Evolutionary conservation across 2,888 invertebrate genomes (phyloP), one percentile per base, ranked within the genome.

Genomic region (Agonopterix subpropinquella): DNA sequence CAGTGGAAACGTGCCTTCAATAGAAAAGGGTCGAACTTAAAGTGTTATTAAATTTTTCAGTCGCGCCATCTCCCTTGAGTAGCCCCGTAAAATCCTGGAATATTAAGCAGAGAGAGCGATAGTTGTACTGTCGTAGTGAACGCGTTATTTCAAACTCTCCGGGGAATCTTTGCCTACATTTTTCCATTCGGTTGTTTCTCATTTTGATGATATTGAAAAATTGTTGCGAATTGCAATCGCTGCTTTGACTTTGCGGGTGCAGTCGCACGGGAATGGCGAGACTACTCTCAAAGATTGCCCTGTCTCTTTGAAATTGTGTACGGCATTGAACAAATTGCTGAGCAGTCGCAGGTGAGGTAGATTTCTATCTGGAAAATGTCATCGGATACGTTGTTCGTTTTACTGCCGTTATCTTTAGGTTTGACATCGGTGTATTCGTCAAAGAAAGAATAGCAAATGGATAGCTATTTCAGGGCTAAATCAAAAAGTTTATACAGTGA

Each of bases 171-270:
- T 53, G 56, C 53, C 11, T 53, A 52, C 56, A 55, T 50, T 60
- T 62, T 66, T 64, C 61, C 51, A 54, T 55, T 51, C 52, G 48
- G 55, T 59, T 60, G 57, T 61, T 62, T 61, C 58, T 54, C 59
- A 60, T 65, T 63, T 58, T 64, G 56, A 60, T 56, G 57, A 61
- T 69, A 76, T 73, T 71, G 72, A 67, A 72, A 73, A 69, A 67
- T 71, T 66, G 65, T 62, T 61, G 58, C 51, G 60, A 65, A 68
- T 68, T 66, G 67, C 70, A 67, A 66, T 65, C 58, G 66, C 55
- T 55, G 59, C 67, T 65, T 65, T 64, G 63, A 66, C 65, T 64
- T 60, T 57, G 59, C 65, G 55, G 61, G 58, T 60, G 59, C 51
- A 58, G 50, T 55, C 66, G 48, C 65, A 8, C 8, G 70, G 67